Evolutionary conservation across 2,888 invertebrate genomes (phyloP).

Genomic region (Bruchidius siliquastri): DNA sequence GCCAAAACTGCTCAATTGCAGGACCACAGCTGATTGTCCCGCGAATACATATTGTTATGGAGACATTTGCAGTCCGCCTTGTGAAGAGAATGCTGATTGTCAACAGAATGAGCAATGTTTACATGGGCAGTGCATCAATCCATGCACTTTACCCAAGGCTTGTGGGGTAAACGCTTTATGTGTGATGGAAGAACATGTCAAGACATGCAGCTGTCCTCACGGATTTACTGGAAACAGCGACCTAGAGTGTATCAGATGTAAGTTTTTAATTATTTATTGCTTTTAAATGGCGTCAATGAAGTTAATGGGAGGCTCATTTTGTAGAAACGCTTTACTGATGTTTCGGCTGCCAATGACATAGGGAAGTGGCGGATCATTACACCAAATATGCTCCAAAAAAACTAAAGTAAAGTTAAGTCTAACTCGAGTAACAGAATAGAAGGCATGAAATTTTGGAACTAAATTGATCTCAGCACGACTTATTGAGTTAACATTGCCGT

Average conservation of each 20-base stretch:
- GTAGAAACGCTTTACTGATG: too few relatives aligned
- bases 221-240: constrained; percentile 83
- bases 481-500: too few relatives aligned
- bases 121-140: constrained; percentile 76
- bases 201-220: constrained; percentile 77
- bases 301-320: too few relatives aligned
- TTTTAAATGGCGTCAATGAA: neutral
- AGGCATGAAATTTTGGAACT: too few relatives aligned
- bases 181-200: constrained; percentile 63
- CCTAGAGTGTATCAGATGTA: constrained; percentile 79
- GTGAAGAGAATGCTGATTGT: constrained; percentile 76
- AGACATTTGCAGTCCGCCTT: constrained; percentile 74
- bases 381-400: too few relatives aligned
- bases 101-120: constrained; percentile 72
- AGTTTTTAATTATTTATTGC: constrained; percentile 33
- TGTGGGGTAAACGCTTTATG: constrained; percentile 85
- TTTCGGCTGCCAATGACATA: too few relatives aligned
- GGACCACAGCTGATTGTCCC: constrained; percentile 67
- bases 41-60: constrained; percentile 77
- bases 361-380: too few relatives aligned
- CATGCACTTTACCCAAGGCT: constrained; percentile 68
- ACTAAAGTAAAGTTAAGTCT: too few relatives aligned
- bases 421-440: too few relatives aligned
- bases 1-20: constrained; percentile 69
- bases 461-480: too few relatives aligned